A percentile compares a stretch with the other conserved stretches of the same genome.
Conservation (phyloP, 2,888 invertebrate species). For the Aphrophora alni region DNA sequence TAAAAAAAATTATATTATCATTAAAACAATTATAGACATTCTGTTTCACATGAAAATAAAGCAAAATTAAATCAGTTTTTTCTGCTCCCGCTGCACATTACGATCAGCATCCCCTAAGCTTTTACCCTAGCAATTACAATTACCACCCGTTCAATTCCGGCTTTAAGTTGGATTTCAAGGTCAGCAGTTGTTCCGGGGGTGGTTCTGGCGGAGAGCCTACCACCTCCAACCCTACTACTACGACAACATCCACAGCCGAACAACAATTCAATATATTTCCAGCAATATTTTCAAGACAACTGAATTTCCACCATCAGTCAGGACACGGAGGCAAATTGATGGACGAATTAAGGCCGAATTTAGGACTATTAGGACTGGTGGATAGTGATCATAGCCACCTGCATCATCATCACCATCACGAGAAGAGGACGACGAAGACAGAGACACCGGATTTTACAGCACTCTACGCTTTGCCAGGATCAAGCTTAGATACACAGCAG, state of each 20-base stretch:
- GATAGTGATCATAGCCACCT: constrained; percentile 76
- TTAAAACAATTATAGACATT: no score
- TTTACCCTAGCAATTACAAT: neutral
- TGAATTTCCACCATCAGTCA: constrained; percentile 67
- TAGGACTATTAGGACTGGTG: constrained; percentile 78
- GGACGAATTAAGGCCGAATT: constrained; percentile 85
- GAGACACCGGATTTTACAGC: constrained; percentile 74
- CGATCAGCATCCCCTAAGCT: no score
- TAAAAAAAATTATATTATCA: no score
- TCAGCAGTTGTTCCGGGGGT: constrained; percentile 53
- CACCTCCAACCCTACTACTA: constrained; percentile 45
- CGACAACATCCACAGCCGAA: constrained; percentile 58
- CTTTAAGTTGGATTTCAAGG: constrained; percentile 51
- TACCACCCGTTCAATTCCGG: constrained; percentile 19
- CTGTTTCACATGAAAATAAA: no score
- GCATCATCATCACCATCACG: constrained; percentile 51
- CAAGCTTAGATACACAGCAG: constrained; percentile 34
- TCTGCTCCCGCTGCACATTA: no score
- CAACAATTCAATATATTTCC: constrained; percentile 93
- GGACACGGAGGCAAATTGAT: constrained; percentile 67
- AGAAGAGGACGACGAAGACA: constrained; percentile 48
- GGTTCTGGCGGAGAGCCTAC: constrained; percentile 53
- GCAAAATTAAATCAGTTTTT: no score
- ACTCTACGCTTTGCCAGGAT: constrained; percentile 65
- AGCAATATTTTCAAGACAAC: constrained; percentile 87